phyloP scores from a whole-genome alignment of 2,113 vertebrate species.

The Atrichornis clamosus region DNA sequence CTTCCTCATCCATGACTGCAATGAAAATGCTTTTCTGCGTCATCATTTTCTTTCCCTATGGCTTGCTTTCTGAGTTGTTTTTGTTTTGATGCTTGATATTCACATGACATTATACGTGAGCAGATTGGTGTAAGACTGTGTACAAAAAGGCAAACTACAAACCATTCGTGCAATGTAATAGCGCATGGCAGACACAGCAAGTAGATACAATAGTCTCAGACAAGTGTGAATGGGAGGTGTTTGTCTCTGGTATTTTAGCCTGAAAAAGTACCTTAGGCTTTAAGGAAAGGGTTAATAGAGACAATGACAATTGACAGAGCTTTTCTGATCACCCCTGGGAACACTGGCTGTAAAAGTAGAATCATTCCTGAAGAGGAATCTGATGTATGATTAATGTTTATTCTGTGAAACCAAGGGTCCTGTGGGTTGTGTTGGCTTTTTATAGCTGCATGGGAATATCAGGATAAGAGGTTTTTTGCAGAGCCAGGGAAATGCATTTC shows the following conservation, averaged over 20 bases:
- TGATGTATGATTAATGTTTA: conserved; percentile 64
- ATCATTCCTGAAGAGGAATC: conserved; percentile 37
- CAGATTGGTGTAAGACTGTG: not conserved
- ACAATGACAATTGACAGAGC: not conserved
- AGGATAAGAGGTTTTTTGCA: conserved; percentile 39
- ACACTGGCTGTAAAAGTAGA: not conserved
- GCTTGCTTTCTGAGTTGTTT: conserved; percentile 14
- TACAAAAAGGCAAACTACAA: not conserved
- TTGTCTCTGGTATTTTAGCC: not conserved
- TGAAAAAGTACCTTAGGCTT: not conserved
- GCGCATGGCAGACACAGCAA: not conserved
- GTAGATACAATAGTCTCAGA: not conserved
- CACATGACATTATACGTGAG: not conserved
- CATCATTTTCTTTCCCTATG: conserved; percentile 3
- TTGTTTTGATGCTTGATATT: conserved; percentile 22
- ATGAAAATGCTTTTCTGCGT: not conserved
- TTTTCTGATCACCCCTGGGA: not conserved
- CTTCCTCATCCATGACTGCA: not conserved
- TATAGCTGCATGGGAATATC: conserved; percentile 78
- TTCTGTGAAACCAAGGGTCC: conserved; percentile 56
- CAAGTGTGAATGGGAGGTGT: not conserved
- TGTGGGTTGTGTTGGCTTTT: conserved; percentile 71
- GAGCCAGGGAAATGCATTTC: conserved; percentile 61
- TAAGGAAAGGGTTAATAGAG: not conserved
- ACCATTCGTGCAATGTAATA: not conserved